These are phyloP conservation scores for Drosophila orena DNA, from an alignment of 1,140 invertebrate genomes.

Conservation along the genomic window DNA sequence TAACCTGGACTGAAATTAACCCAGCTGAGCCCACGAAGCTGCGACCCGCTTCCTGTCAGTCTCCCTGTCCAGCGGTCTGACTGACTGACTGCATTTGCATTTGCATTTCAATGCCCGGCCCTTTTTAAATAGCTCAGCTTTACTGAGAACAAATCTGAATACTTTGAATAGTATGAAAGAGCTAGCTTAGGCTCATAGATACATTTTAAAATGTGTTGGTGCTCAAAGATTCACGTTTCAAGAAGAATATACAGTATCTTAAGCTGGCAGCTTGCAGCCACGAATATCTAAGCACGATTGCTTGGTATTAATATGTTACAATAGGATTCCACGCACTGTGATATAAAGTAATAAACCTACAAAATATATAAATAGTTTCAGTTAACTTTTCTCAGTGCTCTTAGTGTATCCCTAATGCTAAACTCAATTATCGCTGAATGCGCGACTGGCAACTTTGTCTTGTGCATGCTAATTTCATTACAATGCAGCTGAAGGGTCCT, in stretches of 20 bases:
- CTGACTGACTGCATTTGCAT: slow-evolving; percentile 44
- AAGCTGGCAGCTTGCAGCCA: too few relatives aligned
- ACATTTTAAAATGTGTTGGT: too few relatives aligned
- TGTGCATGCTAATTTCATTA: slow-evolving; percentile 77
- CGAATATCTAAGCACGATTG: too few relatives aligned
- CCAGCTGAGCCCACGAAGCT: slow-evolving; percentile 41
- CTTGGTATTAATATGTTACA: too few relatives aligned
- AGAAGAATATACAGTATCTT: too few relatives aligned
- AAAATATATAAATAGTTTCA: background rate
- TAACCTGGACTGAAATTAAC: slow-evolving; percentile 37
- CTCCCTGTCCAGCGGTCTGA: slow-evolving; percentile 11
- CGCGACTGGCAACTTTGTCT: slow-evolving; percentile 57
- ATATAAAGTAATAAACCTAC: too few relatives aligned
- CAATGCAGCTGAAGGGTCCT: slow-evolving; percentile 43
- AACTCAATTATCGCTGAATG: slow-evolving; percentile 70
- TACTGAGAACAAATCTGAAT: background rate
- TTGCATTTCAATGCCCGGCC: slow-evolving; percentile 37
- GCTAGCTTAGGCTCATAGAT: too few relatives aligned
- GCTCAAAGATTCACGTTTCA: too few relatives aligned
- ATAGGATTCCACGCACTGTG: too few relatives aligned
- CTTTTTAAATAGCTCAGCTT: slow-evolving; percentile 12
- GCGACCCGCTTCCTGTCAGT: slow-evolving; percentile 47
- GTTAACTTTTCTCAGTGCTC: background rate
- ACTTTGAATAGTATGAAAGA: too few relatives aligned
- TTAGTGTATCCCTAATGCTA: slow-evolving; percentile 22